Conservation (phyloP, 2,888 invertebrate species). For the Auanema freiburgensis region DNA sequence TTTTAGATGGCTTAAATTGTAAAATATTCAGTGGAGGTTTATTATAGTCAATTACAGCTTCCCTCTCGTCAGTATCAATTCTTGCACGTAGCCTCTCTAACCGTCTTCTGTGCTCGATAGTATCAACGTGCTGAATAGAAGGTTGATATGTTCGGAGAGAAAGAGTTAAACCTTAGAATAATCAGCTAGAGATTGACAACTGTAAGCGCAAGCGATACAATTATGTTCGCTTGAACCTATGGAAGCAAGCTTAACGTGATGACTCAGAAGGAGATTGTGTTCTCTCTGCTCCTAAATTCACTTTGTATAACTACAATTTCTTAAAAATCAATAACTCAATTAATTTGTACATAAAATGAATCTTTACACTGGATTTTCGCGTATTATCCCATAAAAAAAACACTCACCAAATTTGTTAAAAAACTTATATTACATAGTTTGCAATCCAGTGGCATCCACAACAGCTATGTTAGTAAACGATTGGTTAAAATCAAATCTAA, state of each 20-base stretch:
- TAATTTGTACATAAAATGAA: too few species aligned
- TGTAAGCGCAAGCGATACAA: neutral
- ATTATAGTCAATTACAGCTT: too few species aligned
- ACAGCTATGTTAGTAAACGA: too few species aligned
- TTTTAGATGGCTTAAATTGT: too few species aligned
- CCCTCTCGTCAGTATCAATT: constrained; percentile 4
- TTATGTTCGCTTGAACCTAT: neutral
- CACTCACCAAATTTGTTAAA: too few species aligned
- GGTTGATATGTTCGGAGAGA: neutral
- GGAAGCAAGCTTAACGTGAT: constrained; percentile 8
- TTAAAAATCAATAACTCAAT: too few species aligned
- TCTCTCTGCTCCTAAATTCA: constrained; percentile 7
- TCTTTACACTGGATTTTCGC: too few species aligned
- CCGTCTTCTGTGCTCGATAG: neutral
- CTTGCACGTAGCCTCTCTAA: neutral
- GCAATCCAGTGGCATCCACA: too few species aligned
- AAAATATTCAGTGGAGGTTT: too few species aligned
- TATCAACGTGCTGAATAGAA: constrained; percentile 7
- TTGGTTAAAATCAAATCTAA: too few species aligned
- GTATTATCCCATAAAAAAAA: too few species aligned
- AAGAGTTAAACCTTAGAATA: constrained; percentile 14
- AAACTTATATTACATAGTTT: too few species aligned
- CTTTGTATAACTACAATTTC: neutral
- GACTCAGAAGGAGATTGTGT: constrained; percentile 5
- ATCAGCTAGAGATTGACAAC: neutral